Conservation (phyloP, 1,140 invertebrate species). For the Venturia canescens region DNA sequence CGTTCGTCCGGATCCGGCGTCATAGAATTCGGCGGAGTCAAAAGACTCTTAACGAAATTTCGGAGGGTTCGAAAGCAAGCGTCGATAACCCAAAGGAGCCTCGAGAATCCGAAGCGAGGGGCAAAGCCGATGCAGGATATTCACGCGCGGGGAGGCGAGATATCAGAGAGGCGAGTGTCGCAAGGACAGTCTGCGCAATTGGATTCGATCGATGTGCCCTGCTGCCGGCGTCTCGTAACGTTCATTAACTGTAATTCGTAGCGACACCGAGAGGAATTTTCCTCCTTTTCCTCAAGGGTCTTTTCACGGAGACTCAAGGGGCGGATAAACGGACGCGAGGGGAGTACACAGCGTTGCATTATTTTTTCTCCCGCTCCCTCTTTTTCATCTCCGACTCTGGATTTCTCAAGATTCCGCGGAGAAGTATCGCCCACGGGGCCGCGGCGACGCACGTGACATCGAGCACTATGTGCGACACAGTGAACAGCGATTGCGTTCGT, state of each 20-base stretch:
- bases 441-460: not conserved
- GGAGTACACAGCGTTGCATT: not conserved
- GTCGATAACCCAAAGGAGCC: not conserved
- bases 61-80: not conserved
- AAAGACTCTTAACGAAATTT: not conserved
- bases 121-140: not conserved
- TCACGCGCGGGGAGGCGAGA: not conserved
- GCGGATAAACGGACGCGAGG: constrained; percentile 9
- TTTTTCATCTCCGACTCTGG: not conserved
- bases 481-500: constrained; percentile 25
- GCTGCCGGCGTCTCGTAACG: not conserved
- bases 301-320: constrained; percentile 41
- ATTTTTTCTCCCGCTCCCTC: not conserved
- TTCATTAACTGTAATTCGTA: not conserved
- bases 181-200: not conserved
- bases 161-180: not conserved
- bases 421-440: constrained; percentile 51
- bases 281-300: not conserved
- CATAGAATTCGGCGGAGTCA: not conserved
- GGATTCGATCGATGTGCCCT: not conserved
- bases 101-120: too few species aligned
- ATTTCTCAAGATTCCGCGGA: constrained; percentile 56
- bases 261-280: not conserved
- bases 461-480: constrained; percentile 1
- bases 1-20: not conserved